Base-by-base conservation (phyloP, 1,140 invertebrate genomes). In the Drosophila mauritiana region DNA sequence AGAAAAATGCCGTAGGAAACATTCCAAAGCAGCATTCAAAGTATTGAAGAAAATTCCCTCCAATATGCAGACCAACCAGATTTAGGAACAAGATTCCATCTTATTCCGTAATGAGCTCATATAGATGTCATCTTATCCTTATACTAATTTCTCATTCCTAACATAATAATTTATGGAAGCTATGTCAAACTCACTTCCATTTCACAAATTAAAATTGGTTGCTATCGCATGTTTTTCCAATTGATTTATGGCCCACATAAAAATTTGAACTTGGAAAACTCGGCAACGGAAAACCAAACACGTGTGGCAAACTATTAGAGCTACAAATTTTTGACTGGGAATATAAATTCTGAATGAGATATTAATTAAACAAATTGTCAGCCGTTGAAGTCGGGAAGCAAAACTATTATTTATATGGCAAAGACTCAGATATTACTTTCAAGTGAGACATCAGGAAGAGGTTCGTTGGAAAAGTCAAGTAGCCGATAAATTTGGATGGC, bases 161-260 rank as follows among this genome's bases (percentile, higher is more conserved):
- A 13, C 15, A 12, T 40, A 48, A 39, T 55, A 13, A 48, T 69
- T 70, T 69, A 69, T 48, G 13, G 43, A 36, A 40, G 42, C n/a
- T 15, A 27, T 46, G 64, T 17, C 42, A 42, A 55, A 45, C 22
- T 45, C 17, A 46, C 40, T 48, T 42, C 43, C 36, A 69, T 63
- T 83, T 56, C 7, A 45, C 43, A 52, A 70, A 70, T 83, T 39
- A 48, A 77, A 74, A 69, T 52, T 61, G 63, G 36, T 20, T 31
- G 57, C 48, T 55, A 57, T 57, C 37, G 62, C 53, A 45, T 68
- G 67, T 73, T 78, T 82, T 68, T 48, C 55, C 51, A 69, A 64
- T 85, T 81, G 78, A 86, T 78, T 81, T 86, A 81, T 57, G 78
- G 62, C 46, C 42, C 37, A 46, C 58, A 75, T 78, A 67, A 84